phyloP scores from a whole-genome alignment of 2,113 vertebrate species.

The Orientallactaga bullata region DNA sequence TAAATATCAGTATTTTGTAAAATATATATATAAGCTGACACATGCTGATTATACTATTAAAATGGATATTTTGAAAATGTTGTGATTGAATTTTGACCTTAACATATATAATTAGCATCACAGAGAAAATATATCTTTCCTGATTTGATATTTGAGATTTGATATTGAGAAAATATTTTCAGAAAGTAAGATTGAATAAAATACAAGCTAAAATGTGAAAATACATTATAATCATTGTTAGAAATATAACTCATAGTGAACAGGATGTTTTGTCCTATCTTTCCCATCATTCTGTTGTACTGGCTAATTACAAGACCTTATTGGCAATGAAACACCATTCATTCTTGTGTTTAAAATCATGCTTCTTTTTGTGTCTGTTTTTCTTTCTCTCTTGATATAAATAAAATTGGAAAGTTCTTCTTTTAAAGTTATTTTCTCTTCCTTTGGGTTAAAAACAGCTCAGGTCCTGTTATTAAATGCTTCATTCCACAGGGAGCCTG shows the following conservation, averaged over 20 bases:
- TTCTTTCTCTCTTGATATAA: slow-evolving; percentile 55
- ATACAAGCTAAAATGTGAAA: slow-evolving; percentile 36
- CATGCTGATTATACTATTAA: slow-evolving; percentile 51
- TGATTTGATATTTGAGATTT: too few relatives aligned
- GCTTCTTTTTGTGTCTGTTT: not conserved
- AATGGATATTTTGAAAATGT: slow-evolving; percentile 29
- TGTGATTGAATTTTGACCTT: slow-evolving; percentile 72
- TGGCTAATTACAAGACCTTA: slow-evolving; percentile 50
- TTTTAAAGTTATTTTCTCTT: slow-evolving; percentile 86
- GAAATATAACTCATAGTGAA: slow-evolving; percentile 59
- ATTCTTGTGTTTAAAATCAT: slow-evolving; percentile 77
- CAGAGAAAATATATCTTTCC: slow-evolving; percentile 64
- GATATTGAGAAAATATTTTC: slow-evolving; percentile 71
- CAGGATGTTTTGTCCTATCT: slow-evolving; percentile 33
- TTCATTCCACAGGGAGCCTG: slow-evolving; percentile 90
- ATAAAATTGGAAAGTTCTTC: slow-evolving; percentile 86
- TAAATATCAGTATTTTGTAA: slow-evolving; percentile 71
- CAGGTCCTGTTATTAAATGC: slow-evolving; percentile 89
- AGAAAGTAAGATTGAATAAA: slow-evolving; percentile 65
- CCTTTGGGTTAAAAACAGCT: slow-evolving; percentile 87
- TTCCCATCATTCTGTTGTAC: slow-evolving; percentile 53
- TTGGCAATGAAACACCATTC: slow-evolving; percentile 64
- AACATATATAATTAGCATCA: slow-evolving; percentile 69
- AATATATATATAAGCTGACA: not conserved
- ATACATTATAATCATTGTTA: not conserved